phyloP scores from a whole-genome alignment of 2,888 invertebrate species.

The Ditula angustiorana region DNA sequence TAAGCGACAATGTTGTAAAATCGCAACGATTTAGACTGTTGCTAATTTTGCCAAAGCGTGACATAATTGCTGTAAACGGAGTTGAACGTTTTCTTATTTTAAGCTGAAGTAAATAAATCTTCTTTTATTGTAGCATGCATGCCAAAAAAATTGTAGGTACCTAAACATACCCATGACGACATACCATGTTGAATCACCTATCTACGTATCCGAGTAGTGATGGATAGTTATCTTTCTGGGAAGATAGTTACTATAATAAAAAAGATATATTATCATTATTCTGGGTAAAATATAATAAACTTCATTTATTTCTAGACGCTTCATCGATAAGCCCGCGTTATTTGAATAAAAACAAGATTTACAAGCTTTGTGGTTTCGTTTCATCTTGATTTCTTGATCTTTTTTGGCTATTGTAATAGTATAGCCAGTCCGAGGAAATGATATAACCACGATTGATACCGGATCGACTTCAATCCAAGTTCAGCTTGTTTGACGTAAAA shows the following conservation, averaged over 20 bases:
- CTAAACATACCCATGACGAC: no score
- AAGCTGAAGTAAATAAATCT: conserved; percentile 9
- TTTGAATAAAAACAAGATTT: not conserved
- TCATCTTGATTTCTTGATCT: not conserved
- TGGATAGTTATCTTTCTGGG: not conserved
- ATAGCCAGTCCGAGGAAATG: no score
- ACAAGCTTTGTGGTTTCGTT: not conserved
- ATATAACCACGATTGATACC: no score
- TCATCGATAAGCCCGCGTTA: not conserved
- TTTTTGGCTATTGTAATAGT: not conserved
- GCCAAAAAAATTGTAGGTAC: conserved; percentile 8
- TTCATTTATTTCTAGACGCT: not conserved
- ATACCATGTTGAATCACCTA: not conserved
- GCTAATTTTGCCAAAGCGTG: not conserved
- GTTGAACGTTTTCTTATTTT: conserved; percentile 6
- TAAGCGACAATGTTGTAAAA: conserved; percentile 7
- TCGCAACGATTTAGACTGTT: not conserved
- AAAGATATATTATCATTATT: not conserved
- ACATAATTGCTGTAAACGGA: not conserved
- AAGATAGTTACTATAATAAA: not conserved
- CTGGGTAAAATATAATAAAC: no score
- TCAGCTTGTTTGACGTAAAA: no score
- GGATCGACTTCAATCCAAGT: no score
- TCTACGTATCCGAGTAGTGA: not conserved
- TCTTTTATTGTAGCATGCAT: conserved; percentile 7